These are phyloP conservation scores for Esox niger DNA, from an alignment of 2,113 vertebrate genomes.

Conservation along the genomic window DNA sequence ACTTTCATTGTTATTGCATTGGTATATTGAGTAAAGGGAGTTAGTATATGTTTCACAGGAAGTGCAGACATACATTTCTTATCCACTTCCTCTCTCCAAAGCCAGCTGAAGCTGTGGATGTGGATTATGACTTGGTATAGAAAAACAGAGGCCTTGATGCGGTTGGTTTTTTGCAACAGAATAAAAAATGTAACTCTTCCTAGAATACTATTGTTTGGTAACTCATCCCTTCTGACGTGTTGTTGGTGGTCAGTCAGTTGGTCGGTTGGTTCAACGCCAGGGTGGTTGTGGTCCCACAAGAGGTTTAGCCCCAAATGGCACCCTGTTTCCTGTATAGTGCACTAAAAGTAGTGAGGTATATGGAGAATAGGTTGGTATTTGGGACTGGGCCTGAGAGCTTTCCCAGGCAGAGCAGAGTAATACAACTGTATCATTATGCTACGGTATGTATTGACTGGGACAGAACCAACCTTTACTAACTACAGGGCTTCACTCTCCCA, in stretches of 20 bases:
- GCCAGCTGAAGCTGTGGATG: too few species aligned
- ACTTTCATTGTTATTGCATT: background rate
- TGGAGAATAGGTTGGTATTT: too few species aligned
- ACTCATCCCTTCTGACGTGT: too few species aligned
- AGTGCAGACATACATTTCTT: background rate
- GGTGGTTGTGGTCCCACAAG: too few species aligned
- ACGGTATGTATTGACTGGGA: conserved; percentile 58
- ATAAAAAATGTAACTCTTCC: conserved; percentile 12
- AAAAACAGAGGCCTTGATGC: conserved; percentile 26
- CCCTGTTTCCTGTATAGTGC: too few species aligned
- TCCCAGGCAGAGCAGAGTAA: background rate
- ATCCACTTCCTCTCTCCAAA: too few species aligned
- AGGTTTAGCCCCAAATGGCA: too few species aligned
- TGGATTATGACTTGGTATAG: conserved; percentile 26
- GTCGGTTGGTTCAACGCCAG: too few species aligned
- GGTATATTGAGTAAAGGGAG: conserved; percentile 16
- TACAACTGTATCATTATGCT: conserved; percentile 66
- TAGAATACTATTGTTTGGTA: conserved; percentile 59
- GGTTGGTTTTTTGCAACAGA: conserved; percentile 44
- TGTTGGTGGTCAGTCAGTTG: too few species aligned
- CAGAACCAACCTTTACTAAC: conserved; percentile 63
- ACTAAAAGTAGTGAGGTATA: too few species aligned
- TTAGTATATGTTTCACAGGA: too few species aligned
- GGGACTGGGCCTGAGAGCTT: too few species aligned
- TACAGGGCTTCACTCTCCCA: conserved; percentile 58